Base-by-base conservation (phyloP, 2,888 invertebrate genomes). In the Malthinus flaveolus region DNA sequence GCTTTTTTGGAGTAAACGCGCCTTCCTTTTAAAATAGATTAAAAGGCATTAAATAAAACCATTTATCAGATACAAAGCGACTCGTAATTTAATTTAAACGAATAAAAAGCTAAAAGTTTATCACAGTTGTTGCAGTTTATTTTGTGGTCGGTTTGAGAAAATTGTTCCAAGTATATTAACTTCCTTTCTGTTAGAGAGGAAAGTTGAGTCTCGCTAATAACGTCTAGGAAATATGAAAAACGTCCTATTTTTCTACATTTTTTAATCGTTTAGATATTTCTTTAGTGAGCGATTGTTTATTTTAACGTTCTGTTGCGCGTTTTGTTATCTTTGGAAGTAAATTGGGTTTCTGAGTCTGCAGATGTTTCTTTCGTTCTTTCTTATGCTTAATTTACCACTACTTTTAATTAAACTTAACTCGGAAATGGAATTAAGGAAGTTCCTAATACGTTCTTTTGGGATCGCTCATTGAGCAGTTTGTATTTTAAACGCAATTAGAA, bases 81-180 rank as follows among this genome's bases (percentile, higher is more conserved):
- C 59, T 52, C 53, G 52, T 65, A 65, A 65, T 65, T 65, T 62
- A 65, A 65, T 65, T 65, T 62, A 58, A 62, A 55, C 54, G 23
- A 55, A 59, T 64, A 60, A 57, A 65, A 59, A 62, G 63, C 65
- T 58, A 59, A n/a, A 50, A 59, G 54, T 59, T 59, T 59, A 59
- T 59, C 53, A 59, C 59, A 34, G 13, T 46, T 45, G 42, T 13
- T 57, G 51, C 52, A 57, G 57, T 57, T 57, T 57, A 51, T 57
- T 52, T 52, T 49, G 57, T 32, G 57, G 57, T 52, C 32, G 5
- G 39, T 32, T 52, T 42, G 32, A 44, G 51, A 52, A 49, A 48
- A 49, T 49, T 36, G 39, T 57, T 31, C 42, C 11, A 13, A 35
- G n/a, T 49, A 54, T 37, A 54, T 54, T 54, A 34, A 32, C 48